phyloP scores from a whole-genome alignment of 1,140 invertebrate species.

The Triops cancriformis region DNA sequence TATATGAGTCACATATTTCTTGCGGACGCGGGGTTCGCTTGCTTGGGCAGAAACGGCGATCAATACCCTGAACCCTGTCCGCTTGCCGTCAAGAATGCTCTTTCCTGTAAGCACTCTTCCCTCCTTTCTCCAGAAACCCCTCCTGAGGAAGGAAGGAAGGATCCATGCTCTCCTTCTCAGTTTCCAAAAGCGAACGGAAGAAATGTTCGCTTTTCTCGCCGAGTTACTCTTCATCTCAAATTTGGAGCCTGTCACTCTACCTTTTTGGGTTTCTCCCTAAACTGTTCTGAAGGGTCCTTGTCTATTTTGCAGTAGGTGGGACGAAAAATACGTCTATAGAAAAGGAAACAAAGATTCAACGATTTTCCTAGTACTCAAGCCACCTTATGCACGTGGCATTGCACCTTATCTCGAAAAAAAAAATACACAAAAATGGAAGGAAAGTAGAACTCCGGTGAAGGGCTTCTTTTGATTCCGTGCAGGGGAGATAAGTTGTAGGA shows the following conservation, averaged over 20 bases:
- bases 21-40: not conserved
- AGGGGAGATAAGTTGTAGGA: constrained; percentile 4
- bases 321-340: no score
- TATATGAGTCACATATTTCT: constrained; percentile 7
- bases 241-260: not conserved
- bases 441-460: not conserved
- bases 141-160: not conserved
- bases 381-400: no score
- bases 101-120: not conserved
- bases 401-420: no score
- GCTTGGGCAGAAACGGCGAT: constrained; percentile 1
- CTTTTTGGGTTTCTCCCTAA: no score
- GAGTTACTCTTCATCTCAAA: not conserved
- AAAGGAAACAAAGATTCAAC: no score
- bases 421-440: no score
- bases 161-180: not conserved
- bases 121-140: not conserved
- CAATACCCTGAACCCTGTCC: not conserved
- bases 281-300: no score
- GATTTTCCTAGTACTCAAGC: no score
- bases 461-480: not conserved
- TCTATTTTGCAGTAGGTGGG: no score
- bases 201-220: not conserved
- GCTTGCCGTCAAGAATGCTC: not conserved
- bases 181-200: not conserved